Evolutionary conservation across 1,140 invertebrate genomes (phyloP), one percentile per base, ranked within the genome.

Genomic region (Zaprionus vittiger): DNA sequence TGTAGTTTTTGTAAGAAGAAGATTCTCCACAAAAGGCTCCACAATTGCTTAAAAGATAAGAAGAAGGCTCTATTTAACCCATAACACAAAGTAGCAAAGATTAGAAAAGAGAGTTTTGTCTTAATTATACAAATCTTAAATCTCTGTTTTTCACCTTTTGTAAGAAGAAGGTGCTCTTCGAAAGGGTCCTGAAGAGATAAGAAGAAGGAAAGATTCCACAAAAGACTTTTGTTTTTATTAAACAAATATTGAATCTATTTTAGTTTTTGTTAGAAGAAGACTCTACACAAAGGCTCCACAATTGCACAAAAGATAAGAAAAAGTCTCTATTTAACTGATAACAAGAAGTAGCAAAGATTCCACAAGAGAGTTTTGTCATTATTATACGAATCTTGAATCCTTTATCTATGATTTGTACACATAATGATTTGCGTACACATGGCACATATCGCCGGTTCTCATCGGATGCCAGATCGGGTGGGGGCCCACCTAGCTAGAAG

Each of bases 401-500:
- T 14, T 38, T 1, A n/a, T 11, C 2, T 9, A 7, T 9, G 9
- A 2, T 47, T 47, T 47, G 41, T 47, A 47, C 41, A n/a, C 20
- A 47, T 41, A 41, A 41, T 41, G 15, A 41, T 41, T 41, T 41
- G 38, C 38, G 41, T 47, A 47, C n/a, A 17, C 9, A 34, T 11
- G 31, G 31, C 31, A 34, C 9, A 34, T 34, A 34, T 34, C 31
- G 31, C 9, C 31, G n/a, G 41, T 47, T 9, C n/a, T 9, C 41
- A 47, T 47, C 41, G 41, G 41, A 34, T 34, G 31, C 9, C 31
- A 41, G 38, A 41, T 41, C 38, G 38, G 22, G 47, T n/a, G 47
- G 47, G 47, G 47, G 47, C 47, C 47, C 47, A 52, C 47, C 47
- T 52, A 24, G 47, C 47, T 12, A 20, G 47, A 15, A 56, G 54